Base-by-base conservation (phyloP, 2,888 invertebrate species). In the Stenodema calcarata region DNA sequence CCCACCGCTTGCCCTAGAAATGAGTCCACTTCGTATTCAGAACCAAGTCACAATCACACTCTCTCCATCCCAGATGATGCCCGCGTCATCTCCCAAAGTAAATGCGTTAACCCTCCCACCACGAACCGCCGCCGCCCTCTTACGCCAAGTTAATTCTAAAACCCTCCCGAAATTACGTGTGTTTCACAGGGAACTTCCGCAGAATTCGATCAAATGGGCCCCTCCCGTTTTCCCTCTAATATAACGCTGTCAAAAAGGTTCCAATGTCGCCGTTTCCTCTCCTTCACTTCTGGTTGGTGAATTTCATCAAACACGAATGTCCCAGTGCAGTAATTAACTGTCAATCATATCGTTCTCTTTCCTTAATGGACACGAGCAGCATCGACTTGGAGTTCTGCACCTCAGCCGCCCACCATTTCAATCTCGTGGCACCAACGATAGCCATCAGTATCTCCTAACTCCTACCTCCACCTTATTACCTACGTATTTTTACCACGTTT, bases 11-110 rank as follows among this genome's bases (percentile, higher is more conserved):
- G 16, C 80, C 16, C 23, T 16, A 18, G 42, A 69, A 82, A 82
- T 82, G 82, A 82, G 82, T 82, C 82, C 82, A 82, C 82, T 82
- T 82, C 82, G 82, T 82, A 82, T 82, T 82, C 82, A 82, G 82
- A 62, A 35, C 82, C 35, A 28, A 41, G 23, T 30, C 82, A 82
- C 82, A 82, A 82, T 82, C 82, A 41, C 62, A 62, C 82, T 62
- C 62, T 41, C 69, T 69, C 82, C 82, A 82, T 82, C 69, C 82
- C 82, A 82, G 82, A 82, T 82, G 82, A 82, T 69, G 80, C 80
- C 80, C 44, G 35, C 30, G 28, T 27, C 70, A 16, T 54, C 54
- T 14, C 73, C 78, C 41, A n/a, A 78, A 78, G 78, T 78, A 78
- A 78, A 78, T 78, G 78, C 78, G 78, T 78, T 78, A 78, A 42